Conservation (phyloP, 2,888 invertebrate species). For the Neoitamus cyanurus region DNA sequence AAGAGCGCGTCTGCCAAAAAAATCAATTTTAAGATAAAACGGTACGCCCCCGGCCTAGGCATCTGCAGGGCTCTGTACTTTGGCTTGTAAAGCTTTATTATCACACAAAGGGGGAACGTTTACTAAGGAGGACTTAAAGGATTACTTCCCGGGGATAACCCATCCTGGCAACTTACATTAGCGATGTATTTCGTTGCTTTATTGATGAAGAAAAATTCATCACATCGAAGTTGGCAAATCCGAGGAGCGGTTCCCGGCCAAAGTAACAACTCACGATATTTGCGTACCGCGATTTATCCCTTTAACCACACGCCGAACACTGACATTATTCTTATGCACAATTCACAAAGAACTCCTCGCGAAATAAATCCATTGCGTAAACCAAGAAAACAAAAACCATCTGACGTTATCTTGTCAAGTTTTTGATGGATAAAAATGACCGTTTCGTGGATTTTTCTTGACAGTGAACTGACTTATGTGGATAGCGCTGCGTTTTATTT, state of each 20-base stretch:
- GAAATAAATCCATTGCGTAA: not conserved
- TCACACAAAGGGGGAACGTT: not conserved
- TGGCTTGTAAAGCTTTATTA: not conserved
- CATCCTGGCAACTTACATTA: slow-evolving; percentile 48
- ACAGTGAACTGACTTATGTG: not conserved
- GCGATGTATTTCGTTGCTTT: slow-evolving; percentile 48
- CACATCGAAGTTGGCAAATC: not conserved
- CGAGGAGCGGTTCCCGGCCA: not conserved
- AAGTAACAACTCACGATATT: not conserved
- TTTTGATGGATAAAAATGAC: not conserved
- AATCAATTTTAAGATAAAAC: not conserved
- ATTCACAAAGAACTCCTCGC: not conserved
- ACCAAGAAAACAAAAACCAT: slow-evolving; percentile 22
- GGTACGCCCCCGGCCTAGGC: not conserved
- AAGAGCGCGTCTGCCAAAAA: not conserved
- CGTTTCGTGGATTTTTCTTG: not conserved
- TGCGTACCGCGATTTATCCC: slow-evolving; percentile 11
- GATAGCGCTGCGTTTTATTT: not conserved
- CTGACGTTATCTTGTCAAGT: not conserved
- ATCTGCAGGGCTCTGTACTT: not conserved
- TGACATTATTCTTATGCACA: not conserved
- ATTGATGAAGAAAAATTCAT: slow-evolving; percentile 58
- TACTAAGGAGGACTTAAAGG: not conserved
- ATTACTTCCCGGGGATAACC: not conserved
- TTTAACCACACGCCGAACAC: not conserved